phyloP scores from a whole-genome alignment of 2,888 invertebrate genomes.

The Brassicogethes aeneus region DNA sequence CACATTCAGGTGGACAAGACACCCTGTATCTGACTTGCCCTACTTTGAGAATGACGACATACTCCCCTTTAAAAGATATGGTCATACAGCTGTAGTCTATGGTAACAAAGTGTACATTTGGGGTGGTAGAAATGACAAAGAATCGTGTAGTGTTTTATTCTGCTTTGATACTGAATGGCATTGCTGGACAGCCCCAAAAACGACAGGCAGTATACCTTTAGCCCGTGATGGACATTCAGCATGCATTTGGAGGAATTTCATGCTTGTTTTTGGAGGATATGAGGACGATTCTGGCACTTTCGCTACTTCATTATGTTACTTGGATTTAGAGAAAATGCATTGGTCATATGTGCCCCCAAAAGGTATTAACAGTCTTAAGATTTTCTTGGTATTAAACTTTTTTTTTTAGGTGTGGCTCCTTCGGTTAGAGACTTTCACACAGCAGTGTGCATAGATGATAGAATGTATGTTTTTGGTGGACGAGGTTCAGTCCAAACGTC shows the following conservation, averaged over 20 bases:
- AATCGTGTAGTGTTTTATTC: constrained; percentile 71
- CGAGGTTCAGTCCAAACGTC: constrained; percentile 45
- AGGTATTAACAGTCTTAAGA: constrained; percentile 45
- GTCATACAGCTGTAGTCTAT: constrained; percentile 82
- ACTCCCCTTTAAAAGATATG: constrained; percentile 79
- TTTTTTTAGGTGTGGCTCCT: constrained; percentile 29
- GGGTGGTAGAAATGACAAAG: constrained; percentile 86
- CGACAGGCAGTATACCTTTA: constrained; percentile 63
- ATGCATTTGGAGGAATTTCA: constrained; percentile 64
- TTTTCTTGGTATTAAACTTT: constrained; percentile 3
- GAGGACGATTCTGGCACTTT: constrained; percentile 76
- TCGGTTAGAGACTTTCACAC: constrained; percentile 82
- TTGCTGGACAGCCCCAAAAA: constrained; percentile 57
- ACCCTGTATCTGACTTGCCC: constrained; percentile 45
- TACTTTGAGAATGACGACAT: constrained; percentile 41
- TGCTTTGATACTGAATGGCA: constrained; percentile 68
- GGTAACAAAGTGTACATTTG: constrained; percentile 74
- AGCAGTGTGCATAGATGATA: constrained; percentile 63
- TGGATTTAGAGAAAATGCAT: constrained; percentile 62
- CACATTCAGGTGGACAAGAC: constrained; percentile 53
- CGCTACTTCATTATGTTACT: constrained; percentile 67
- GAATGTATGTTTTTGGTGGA: constrained; percentile 88
- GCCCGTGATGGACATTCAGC: constrained; percentile 90
- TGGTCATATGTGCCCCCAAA: constrained; percentile 59
- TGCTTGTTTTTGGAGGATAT: constrained; percentile 89